Percentiles rank a stretch among this genome's conserved stretches.
These are phyloP conservation scores for Epinotia demarniana DNA, from an alignment of 2,888 invertebrate species.

Conservation along the genomic window DNA sequence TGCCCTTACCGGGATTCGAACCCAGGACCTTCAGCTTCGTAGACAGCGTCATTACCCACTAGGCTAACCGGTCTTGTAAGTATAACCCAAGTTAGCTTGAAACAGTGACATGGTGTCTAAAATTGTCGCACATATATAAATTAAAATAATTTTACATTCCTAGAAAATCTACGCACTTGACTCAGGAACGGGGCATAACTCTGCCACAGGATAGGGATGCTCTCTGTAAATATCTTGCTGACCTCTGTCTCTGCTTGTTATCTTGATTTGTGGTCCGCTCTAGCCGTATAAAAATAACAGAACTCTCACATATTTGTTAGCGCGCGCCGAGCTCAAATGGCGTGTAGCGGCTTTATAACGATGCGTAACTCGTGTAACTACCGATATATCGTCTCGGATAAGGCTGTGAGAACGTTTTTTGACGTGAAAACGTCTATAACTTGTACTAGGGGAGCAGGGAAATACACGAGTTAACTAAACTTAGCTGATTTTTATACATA, in stretches of 20 bases:
- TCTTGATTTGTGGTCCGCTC: constrained; percentile 78
- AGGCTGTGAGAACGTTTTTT: constrained; percentile 33
- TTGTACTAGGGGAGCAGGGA: constrained; percentile 1
- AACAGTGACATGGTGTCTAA: not conserved
- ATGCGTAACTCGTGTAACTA: constrained; percentile 41
- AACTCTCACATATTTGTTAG: constrained; percentile 48
- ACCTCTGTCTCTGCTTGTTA: constrained; percentile 73
- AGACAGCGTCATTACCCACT: too few species aligned
- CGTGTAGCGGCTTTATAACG: constrained; percentile 67
- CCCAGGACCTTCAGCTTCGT: too few species aligned
- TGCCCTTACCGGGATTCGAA: too few species aligned
- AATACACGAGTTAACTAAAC: not conserved
- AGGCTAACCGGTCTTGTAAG: too few species aligned
- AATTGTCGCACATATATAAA: not conserved
- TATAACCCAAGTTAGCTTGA: not conserved
- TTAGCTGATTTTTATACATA: not conserved
- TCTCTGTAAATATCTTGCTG: constrained; percentile 70
- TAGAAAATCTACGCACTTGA: not conserved
- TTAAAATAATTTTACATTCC: not conserved
- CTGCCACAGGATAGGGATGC: constrained; percentile 48
- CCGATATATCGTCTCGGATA: constrained; percentile 37
- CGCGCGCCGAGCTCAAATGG: constrained; percentile 61
- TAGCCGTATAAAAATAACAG: constrained; percentile 74
- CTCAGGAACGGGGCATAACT: constrained; percentile 22
- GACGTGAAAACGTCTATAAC: constrained; percentile 23